These are phyloP conservation scores for Frankliniella intonsa DNA, from an alignment of 2,888 invertebrate species.

Conservation along the genomic window DNA sequence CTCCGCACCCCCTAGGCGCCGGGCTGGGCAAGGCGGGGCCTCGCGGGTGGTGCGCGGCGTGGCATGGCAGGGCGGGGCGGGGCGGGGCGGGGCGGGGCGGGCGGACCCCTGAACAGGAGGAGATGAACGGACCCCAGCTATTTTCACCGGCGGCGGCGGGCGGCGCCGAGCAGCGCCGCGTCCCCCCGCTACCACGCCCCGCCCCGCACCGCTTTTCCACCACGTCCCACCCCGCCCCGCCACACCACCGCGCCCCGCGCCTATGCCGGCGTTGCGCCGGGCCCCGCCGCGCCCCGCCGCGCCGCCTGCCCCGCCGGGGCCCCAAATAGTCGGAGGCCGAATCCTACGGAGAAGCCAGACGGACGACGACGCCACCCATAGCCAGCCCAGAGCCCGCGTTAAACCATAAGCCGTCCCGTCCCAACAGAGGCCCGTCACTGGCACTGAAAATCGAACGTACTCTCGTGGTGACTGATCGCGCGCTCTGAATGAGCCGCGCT, in stretches of 20 bases:
- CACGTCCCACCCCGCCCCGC: neutral
- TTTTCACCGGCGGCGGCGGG: constrained; percentile 15
- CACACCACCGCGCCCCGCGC: neutral
- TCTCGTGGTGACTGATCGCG: too few relatives aligned
- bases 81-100: too few relatives aligned
- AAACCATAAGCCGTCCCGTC: too few relatives aligned
- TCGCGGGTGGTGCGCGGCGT: too few relatives aligned
- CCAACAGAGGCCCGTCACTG: too few relatives aligned
- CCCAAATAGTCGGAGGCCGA: constrained; percentile 1
- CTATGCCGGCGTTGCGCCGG: neutral
- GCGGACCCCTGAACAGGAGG: neutral
- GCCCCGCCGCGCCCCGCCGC: neutral
- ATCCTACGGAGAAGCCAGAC: neutral
- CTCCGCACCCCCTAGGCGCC: too few relatives aligned
- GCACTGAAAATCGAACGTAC: too few relatives aligned
- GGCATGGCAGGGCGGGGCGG: too few relatives aligned
- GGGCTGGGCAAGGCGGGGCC: too few relatives aligned
- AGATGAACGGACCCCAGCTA: constrained; percentile 12
- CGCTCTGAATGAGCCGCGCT: too few relatives aligned
- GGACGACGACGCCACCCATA: neutral
- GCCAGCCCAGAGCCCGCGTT: too few relatives aligned
- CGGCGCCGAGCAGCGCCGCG: neutral
- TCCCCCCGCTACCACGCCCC: neutral
- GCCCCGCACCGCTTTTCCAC: neutral
- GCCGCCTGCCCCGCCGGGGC: neutral